A percentile compares a stretch with the other conserved stretches of the same genome.
Conservation (phyloP, 2,113 vertebrate species). For the Semnornis frantzii region DNA sequence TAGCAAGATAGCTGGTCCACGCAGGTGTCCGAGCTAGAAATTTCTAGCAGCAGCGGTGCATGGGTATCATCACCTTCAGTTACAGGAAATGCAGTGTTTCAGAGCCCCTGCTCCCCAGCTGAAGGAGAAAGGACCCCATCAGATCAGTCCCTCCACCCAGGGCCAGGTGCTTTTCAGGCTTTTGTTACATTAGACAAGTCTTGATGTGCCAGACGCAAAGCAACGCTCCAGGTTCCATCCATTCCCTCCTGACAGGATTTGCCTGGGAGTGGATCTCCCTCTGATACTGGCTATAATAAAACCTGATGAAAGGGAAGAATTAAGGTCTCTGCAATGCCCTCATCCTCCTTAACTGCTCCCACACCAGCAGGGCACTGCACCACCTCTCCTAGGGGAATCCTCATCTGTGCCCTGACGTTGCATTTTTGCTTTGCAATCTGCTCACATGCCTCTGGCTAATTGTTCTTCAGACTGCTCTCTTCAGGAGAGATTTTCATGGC, state of each 20-base stretch:
- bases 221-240: not conserved
- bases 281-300: not conserved
- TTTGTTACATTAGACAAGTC: not conserved
- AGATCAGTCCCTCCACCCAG: not conserved
- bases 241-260: not conserved
- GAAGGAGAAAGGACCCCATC: not conserved
- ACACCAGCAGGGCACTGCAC: not conserved
- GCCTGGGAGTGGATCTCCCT: rapidly evolving
- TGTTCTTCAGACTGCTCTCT: constrained; percentile 34
- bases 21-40: rapidly evolving
- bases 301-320: not conserved
- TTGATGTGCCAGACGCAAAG: not conserved
- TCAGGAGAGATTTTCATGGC: constrained; percentile 30
- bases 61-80: not conserved
- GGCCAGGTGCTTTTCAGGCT: not conserved
- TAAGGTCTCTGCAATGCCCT: not conserved
- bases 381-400: not conserved
- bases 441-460: constrained; percentile 8
- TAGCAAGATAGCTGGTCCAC: not conserved
- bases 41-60: rapidly evolving
- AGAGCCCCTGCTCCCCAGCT: not conserved
- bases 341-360: not conserved
- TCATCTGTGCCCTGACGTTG: rapidly evolving
- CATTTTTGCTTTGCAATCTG: not conserved
- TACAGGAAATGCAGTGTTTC: not conserved